Base-by-base conservation (phyloP, 2,113 vertebrate species). In the Paradoxurus hermaphroditus region DNA sequence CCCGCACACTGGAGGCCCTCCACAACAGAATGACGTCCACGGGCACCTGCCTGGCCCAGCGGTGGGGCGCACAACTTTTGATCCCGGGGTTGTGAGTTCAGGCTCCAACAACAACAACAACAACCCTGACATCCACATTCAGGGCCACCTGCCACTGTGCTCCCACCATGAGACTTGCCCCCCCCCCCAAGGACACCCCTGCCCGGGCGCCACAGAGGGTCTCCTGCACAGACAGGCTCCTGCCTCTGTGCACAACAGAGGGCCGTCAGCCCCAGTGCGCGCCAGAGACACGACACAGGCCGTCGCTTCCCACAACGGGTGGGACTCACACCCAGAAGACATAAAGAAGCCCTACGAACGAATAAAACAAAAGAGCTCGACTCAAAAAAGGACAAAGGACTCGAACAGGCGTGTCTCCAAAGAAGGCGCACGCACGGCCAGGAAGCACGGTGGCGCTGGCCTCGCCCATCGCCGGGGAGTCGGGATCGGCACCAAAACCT, bases 251-350 rank as follows among this genome's bases (percentile, higher is more conserved):
- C 6, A 41, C 68, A 3, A 81, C 21, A 59, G 19, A 62, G 34
- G 5, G 15, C 12, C 0, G 5, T 0, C 4, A 23, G 34, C 72
- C 39, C 41, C 39, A 12, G 0, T 2, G 14, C 5, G 1, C 11
- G 0, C 31, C 1, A 7, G 0, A 27, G 65, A 59, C 11, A 1
- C 7, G 44, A 23, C 19, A 23, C 23, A 25, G 14, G 10, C 72
- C 4, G 21, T 13, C 16, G 0, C 27, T 9, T 6, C 34, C n/a
- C 5, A 41, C 13, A 27, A 16, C 1, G 4, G 5, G n/a, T 4
- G 1, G 29, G 25, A 41, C 0, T 0, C 12, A 16, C 1, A 21
- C 9, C 23, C 75, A 34, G 56, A 23, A 27, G 0, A 36, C 27
- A 16, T 34, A 19, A 25, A 34, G 39, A 27, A 53, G 8, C 2